Evolutionary conservation across 2,113 vertebrate species (phyloP), one percentile per base, ranked within the genome.

Genomic region (Misgurnus anguillicaudatus): DNA sequence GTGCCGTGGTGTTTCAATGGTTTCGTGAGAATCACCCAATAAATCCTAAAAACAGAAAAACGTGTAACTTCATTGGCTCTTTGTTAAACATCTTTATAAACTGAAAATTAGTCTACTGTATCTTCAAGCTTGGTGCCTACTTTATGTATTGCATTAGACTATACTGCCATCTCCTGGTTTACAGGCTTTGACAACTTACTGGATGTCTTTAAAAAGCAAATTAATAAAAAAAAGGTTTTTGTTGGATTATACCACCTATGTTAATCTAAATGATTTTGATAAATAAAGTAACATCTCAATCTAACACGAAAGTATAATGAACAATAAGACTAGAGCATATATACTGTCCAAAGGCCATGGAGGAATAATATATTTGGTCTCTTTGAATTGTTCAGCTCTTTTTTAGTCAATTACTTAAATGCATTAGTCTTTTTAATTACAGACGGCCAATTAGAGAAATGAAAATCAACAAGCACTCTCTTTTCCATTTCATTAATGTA

Each of bases 101-200:
- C 31, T 31, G 11, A 0, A 24, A 31, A 4, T 31, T 38, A 21
- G 5, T 13, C 24, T 9, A 10, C 10, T 45, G n/a, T 57, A 3
- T 57, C 53, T 4, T 16, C 5, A 24, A 45, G 39, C 36, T 41
- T 72, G 51, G 3, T 58, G 53, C 6, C 10, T 45, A 61, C 21
- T 17, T 38, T 31, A 19, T 10, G 17, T 5, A 6, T 45, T 73
- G 14, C 38, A 31, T 58, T 71, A 79, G 36, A 24, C 76, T 84
- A 36, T 81, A 76, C 61, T 81, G 83, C 83, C 80, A 78, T 84
- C 83, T 84, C 4, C 83, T 76, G 83, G 80, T 74, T 41, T 21
- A 55, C 11, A 74, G 7, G 6, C 16, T 58, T 31, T 31, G 55
- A 60, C 31, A 47, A 74, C n/a, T 21, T 36, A 5, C 10, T 71